Evolutionary conservation across 2,888 invertebrate species (phyloP).

Genomic region (Trachelus troglodyta): DNA sequence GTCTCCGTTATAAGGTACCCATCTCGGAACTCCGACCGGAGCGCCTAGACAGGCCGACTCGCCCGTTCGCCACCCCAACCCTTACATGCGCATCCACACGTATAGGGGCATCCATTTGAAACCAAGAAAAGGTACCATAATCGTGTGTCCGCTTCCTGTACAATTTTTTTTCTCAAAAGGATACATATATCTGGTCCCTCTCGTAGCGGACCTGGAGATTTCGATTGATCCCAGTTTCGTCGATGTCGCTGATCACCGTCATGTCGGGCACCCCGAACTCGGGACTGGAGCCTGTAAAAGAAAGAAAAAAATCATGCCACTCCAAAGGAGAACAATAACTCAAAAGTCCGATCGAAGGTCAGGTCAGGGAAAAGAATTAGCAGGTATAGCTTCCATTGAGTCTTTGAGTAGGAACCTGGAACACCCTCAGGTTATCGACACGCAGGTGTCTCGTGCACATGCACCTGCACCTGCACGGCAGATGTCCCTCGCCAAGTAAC

Average conservation of each 20-base stretch:
- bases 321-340: constrained; percentile 15
- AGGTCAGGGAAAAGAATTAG: background rate
- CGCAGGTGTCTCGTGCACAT: constrained; percentile 35
- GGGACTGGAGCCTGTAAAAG: constrained; percentile 68
- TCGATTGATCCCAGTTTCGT: constrained; percentile 88
- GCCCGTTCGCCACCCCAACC: background rate
- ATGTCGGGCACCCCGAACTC: constrained; percentile 89
- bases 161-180: constrained; percentile 70
- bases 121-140: background rate
- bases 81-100: background rate
- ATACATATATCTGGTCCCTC: constrained; percentile 90
- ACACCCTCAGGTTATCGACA: background rate
- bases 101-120: background rate
- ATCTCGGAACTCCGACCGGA: background rate
- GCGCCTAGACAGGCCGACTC: background rate
- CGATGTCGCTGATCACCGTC: constrained; percentile 91
- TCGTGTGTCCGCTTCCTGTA: background rate
- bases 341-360: constrained; percentile 6
- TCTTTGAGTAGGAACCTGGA: background rate
- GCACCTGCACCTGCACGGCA: constrained; percentile 39
- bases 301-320: constrained; percentile 12
- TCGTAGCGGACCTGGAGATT: constrained; percentile 86
- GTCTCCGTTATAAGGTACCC: constrained; percentile 11
- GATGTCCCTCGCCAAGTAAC: constrained; percentile 23
- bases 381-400: background rate